Conservation (phyloP, 2,113 vertebrate genomes). For the Spermophilus dauricus region DNA sequence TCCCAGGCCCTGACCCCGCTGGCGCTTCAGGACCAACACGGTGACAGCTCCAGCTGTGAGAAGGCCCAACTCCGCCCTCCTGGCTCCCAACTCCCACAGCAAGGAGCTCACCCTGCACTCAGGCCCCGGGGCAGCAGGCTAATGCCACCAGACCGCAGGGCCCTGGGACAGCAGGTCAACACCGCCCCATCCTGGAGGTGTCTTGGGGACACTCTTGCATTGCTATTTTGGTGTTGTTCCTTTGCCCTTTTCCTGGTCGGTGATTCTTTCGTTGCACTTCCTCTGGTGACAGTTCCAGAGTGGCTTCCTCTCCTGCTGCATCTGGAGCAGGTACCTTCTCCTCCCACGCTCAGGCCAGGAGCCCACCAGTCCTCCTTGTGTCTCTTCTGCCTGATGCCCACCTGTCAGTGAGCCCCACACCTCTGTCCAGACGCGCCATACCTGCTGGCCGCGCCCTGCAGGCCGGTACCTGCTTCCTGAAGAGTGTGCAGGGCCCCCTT, state of each 20-base stretch:
- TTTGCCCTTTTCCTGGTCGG: too few relatives aligned
- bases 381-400: not conserved
- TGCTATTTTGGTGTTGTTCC: not conserved
- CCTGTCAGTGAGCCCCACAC: accelerated
- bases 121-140: not conserved
- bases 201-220: not conserved
- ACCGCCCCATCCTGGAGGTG: not conserved
- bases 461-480: too few relatives aligned
- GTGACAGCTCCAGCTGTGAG: not conserved
- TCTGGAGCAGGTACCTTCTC: not conserved
- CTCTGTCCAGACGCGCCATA: not conserved
- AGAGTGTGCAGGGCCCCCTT: too few relatives aligned
- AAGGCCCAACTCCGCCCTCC: accelerated
- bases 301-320: accelerated
- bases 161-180: too few relatives aligned
- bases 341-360: accelerated
- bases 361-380: accelerated
- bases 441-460: too few relatives aligned
- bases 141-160: too few relatives aligned
- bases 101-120: accelerated
- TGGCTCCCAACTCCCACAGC: not conserved
- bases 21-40: accelerated
- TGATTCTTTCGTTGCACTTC: too few relatives aligned
- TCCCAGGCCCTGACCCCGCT: accelerated
- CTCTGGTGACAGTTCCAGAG: accelerated